These are phyloP conservation scores for Tiaroga cobitis DNA, from an alignment of 2,797 vertebrate genomes.

Conservation along the genomic window DNA sequence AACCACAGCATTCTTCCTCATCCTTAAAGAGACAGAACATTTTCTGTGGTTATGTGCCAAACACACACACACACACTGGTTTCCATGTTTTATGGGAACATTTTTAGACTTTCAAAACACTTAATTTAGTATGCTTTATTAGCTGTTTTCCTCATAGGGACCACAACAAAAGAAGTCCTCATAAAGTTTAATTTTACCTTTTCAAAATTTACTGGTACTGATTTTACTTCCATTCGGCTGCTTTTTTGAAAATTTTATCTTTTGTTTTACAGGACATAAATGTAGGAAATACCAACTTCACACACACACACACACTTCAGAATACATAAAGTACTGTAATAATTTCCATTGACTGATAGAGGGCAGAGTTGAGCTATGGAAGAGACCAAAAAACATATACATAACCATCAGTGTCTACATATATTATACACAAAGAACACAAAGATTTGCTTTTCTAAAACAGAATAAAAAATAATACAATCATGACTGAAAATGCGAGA, in stretches of 20 bases:
- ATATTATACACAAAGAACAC: neutral
- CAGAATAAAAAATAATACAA: neutral
- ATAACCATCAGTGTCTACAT: neutral
- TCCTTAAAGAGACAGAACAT: conserved; percentile 76
- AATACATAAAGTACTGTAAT: neutral
- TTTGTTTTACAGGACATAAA: too few species aligned
- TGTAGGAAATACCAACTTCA: neutral
- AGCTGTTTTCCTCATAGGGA: too few species aligned
- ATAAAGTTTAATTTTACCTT: too few species aligned
- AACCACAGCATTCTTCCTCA: conserved; percentile 77
- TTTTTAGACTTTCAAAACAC: too few species aligned
- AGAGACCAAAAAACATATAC: conserved; percentile 25
- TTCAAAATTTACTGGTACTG: too few species aligned
- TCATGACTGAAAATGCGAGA: neutral
- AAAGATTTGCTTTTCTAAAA: neutral
- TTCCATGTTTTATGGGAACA: too few species aligned
- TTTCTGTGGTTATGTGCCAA: conserved; percentile 66
- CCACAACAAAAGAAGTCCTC: too few species aligned
- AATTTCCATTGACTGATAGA: conserved; percentile 68
- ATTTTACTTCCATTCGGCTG: too few species aligned
- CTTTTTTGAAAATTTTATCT: too few species aligned
- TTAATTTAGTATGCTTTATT: too few species aligned
- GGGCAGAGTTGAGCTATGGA: conserved; percentile 80
- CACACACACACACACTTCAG: neutral
- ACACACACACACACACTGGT: neutral